Conservation (phyloP, 1,140 invertebrate species). For the Chironomus tepperi region DNA sequence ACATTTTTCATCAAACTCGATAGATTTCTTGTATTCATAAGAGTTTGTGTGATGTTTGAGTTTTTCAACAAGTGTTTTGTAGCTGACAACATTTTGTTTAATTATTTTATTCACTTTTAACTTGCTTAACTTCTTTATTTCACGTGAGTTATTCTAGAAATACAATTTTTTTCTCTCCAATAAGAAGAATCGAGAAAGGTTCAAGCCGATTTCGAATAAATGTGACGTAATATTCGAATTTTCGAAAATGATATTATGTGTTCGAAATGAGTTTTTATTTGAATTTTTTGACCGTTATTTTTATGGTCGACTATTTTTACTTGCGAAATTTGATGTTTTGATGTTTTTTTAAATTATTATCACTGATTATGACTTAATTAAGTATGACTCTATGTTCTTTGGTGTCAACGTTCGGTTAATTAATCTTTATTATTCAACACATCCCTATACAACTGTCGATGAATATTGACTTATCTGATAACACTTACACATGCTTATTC, state of each 20-base stretch:
- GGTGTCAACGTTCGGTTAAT: too few species aligned
- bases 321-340: too few species aligned
- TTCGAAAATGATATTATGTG: background rate
- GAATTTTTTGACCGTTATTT: slow-evolving; percentile 27
- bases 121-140: background rate
- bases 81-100: slow-evolving; percentile 19
- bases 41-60: slow-evolving; percentile 16
- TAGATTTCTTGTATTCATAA: slow-evolving; percentile 18
- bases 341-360: too few species aligned
- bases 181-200: background rate
- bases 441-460: too few species aligned
- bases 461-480: too few species aligned
- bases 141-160: background rate
- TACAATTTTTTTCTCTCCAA: background rate
- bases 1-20: slow-evolving; percentile 21
- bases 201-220: background rate
- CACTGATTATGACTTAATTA: too few species aligned
- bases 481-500: too few species aligned
- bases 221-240: background rate
- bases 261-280: background rate
- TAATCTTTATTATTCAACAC: too few species aligned
- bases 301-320: slow-evolving; percentile 32
- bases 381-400: too few species aligned
- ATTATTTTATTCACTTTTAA: slow-evolving; percentile 6
- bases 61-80: slow-evolving; percentile 17